Percentiles rank a stretch among this genome's conserved stretches.
These are phyloP conservation scores for Drosophila atroscutellata DNA, from an alignment of 2,888 invertebrate species.

Conservation along the genomic window DNA sequence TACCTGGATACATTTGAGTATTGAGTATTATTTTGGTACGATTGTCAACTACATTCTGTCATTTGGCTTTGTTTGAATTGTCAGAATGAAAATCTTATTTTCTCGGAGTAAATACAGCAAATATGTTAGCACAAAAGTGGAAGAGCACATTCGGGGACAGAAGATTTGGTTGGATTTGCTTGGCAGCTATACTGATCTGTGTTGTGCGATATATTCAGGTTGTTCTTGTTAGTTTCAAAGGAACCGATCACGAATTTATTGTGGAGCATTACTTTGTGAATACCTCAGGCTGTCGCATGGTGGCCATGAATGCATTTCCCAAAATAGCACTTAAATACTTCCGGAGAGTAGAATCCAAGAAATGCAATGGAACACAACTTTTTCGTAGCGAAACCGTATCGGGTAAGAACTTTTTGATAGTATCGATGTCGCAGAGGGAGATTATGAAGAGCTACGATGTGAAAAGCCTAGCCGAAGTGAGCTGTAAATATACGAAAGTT, in stretches of 20 bases:
- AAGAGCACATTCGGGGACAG: background rate
- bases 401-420: slow-evolving; percentile 7
- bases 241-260: background rate
- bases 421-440: slow-evolving; percentile 75
- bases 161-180: background rate
- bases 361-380: slow-evolving; percentile 13
- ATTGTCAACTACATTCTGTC: background rate
- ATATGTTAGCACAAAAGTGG: background rate
- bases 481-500: slow-evolving; percentile 1
- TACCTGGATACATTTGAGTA: background rate
- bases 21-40: background rate
- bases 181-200: slow-evolving; percentile 13
- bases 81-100: background rate
- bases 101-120: background rate
- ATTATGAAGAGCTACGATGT: slow-evolving; percentile 80
- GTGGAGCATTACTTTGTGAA: slow-evolving; percentile 36
- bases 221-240: no score
- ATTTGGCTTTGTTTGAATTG: background rate
- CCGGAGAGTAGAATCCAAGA: background rate
- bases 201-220: slow-evolving; percentile 6
- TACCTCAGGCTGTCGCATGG: slow-evolving; percentile 40
- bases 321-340: background rate
- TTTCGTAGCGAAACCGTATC: slow-evolving; percentile 3
- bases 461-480: background rate
- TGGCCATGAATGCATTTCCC: slow-evolving; percentile 23